Percentiles rank a stretch among this genome's conserved stretches.
Evolutionary conservation across 2,888 invertebrate genomes (phyloP).

Genomic region (Polietes domitor): DNA sequence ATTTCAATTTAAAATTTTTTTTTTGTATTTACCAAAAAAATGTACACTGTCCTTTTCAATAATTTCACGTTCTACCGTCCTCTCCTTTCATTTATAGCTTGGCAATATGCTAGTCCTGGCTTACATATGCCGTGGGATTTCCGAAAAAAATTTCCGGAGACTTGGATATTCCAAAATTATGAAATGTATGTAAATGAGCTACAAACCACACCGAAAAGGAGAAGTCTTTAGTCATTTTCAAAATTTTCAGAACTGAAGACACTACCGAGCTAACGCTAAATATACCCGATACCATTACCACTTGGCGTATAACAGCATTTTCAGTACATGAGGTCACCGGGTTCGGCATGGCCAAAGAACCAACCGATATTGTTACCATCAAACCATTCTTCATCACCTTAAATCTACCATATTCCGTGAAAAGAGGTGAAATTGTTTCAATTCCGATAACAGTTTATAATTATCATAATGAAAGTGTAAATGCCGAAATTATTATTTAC

Average conservation of each 20-base stretch:
- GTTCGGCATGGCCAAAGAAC: constrained; percentile 84
- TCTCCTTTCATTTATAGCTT: too few species aligned
- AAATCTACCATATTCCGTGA: constrained; percentile 88
- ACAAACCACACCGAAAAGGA: too few species aligned
- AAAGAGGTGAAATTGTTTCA: constrained; percentile 91
- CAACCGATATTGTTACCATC: constrained; percentile 86
- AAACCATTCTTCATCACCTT: constrained; percentile 88
- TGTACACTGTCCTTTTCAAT: too few species aligned
- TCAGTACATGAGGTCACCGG: constrained; percentile 87
- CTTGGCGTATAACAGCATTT: constrained; percentile 90
- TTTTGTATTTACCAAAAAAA: too few species aligned
- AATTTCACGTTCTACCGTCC: too few species aligned
- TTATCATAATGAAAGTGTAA: constrained; percentile 88
- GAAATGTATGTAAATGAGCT: too few species aligned
- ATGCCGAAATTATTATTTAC: constrained; percentile 90
- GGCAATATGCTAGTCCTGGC: too few species aligned
- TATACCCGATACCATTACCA: constrained; percentile 89
- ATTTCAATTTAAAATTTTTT: too few species aligned
- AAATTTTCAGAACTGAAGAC: constrained; percentile 27
- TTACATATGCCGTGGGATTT: too few species aligned
- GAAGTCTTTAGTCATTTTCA: too few species aligned
- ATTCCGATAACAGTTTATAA: constrained; percentile 94
- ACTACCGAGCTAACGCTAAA: constrained; percentile 72
- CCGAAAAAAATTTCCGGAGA: too few species aligned
- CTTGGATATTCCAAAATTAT: too few species aligned